Base-by-base conservation (phyloP, 1,140 invertebrate species). In the Bemisia tabaci region DNA sequence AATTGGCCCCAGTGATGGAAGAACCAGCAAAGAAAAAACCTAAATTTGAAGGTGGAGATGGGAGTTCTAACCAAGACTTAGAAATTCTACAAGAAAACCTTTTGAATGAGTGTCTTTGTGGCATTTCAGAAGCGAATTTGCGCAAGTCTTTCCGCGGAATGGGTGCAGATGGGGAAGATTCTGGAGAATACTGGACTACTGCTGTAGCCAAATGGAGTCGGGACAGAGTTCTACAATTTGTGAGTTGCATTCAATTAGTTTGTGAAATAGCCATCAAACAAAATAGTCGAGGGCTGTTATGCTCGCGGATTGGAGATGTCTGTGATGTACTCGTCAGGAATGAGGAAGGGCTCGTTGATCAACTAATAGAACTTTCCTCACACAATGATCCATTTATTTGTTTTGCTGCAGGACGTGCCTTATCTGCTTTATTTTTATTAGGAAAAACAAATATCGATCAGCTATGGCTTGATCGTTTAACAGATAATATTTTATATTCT, bases 251-350 rank as follows among this genome's bases (percentile, higher is more conserved):
- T 69, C 89, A 93, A 70, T 77, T 93, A 5, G 78, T 93, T 60
- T 92, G 91, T 74, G 89, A 92, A 74, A 83, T 91, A 26, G 90
- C 91, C 71, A 81, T 91, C 60, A 89, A 90, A 73, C 91, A 94
- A 76, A 90, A 90, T 71, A 83, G 83, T 39, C 85, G 85, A 70
- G 89, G 90, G 1, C 82, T 87, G 24, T 88, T 92, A 76, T 93
- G 91, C 77, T 84, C 85, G 26, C 84, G 85, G 69, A 83, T 93
- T 39, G 84, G 85, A 75, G 84, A 88, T 71, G 84, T 90, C 21
- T 90, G 89, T 77, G 85, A 90, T 71, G 83, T 84, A n/a, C 79
- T 93, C 26, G 84, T 90, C 68, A 80, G 85, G 60, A 90, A 92
- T 75, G 87, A 89, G 75, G 85, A 89, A 73, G 87, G 87, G 62